phyloP scores from a whole-genome alignment of 2,888 invertebrate species.

The Schizaphis graminum region DNA sequence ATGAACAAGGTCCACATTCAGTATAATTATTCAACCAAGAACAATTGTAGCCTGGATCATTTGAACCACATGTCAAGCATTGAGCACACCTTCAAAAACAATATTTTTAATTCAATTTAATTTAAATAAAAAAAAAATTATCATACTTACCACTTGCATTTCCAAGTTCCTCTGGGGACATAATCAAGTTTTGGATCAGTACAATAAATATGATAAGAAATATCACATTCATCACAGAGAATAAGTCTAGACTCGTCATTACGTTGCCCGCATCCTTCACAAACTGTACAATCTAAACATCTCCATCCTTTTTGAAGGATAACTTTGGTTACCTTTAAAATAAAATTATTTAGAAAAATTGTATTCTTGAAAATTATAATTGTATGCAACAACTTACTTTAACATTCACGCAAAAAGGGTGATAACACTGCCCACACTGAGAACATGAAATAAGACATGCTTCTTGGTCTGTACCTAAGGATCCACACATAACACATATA shows the following conservation, averaged over 20 bases:
- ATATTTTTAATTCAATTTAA: neutral
- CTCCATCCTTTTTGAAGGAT: constrained; percentile 97
- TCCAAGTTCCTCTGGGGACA: constrained; percentile 97
- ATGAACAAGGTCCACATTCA: constrained; percentile 95
- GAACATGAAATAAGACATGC: constrained; percentile 95
- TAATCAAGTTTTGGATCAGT: constrained; percentile 93
- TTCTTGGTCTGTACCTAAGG: constrained; percentile 94
- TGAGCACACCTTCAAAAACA: constrained; percentile 79
- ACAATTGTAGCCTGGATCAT: constrained; percentile 82
- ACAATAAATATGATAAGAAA: constrained; percentile 99
- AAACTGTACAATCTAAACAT: constrained; percentile 98
- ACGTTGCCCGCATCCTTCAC: constrained; percentile 97
- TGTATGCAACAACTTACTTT: constrained; percentile 76
- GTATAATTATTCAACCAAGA: constrained; percentile 88
- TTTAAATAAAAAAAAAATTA: neutral
- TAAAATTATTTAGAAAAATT: constrained; percentile 30
- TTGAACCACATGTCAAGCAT: constrained; percentile 90
- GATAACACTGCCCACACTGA: constrained; percentile 99
- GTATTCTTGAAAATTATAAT: neutral
- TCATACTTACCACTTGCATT: constrained; percentile 85
- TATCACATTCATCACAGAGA: constrained; percentile 99
- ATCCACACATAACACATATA: constrained; percentile 98
- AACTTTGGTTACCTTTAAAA: constrained; percentile 84
- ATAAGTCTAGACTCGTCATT: constrained; percentile 95
- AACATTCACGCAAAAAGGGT: constrained; percentile 97